Conservation (phyloP, 2,888 invertebrate species). For the Rotaria magnacalcarata region DNA sequence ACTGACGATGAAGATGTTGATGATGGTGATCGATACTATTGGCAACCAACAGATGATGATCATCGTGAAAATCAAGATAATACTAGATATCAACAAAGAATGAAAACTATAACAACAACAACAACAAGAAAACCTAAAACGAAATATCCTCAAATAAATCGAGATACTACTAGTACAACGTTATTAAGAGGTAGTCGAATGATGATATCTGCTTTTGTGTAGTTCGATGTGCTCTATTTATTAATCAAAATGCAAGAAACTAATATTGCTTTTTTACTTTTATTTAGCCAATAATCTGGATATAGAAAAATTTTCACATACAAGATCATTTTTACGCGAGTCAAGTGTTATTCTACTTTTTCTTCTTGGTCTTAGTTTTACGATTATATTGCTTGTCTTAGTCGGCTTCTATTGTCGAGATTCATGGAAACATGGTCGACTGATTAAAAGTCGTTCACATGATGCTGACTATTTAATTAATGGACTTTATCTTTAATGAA, state of each 20-base stretch:
- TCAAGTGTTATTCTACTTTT: slow-evolving; percentile 8
- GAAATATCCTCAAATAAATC: background rate
- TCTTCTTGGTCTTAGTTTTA: background rate
- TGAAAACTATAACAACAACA: background rate
- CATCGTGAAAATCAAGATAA: background rate
- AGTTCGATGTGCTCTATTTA: too few relatives aligned
- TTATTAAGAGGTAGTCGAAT: background rate
- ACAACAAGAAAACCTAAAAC: background rate
- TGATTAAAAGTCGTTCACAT: background rate
- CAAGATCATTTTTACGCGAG: slow-evolving; percentile 10
- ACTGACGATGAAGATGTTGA: background rate
- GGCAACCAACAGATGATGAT: background rate
- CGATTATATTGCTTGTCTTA: background rate
- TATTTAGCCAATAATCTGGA: background rate
- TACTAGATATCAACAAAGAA: background rate
- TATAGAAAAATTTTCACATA: background rate
- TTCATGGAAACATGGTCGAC: slow-evolving; percentile 17
- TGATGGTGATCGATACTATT: background rate
- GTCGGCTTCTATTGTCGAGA: slow-evolving; percentile 21
- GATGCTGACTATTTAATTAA: slow-evolving; percentile 33
- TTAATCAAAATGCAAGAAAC: too few relatives aligned
- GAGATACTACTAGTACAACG: background rate
- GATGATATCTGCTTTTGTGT: background rate
- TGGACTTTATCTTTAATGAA: background rate
- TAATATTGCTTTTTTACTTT: too few relatives aligned